Conservation (phyloP, 2,113 vertebrate genomes). For the Pygoscelis adeliae region DNA sequence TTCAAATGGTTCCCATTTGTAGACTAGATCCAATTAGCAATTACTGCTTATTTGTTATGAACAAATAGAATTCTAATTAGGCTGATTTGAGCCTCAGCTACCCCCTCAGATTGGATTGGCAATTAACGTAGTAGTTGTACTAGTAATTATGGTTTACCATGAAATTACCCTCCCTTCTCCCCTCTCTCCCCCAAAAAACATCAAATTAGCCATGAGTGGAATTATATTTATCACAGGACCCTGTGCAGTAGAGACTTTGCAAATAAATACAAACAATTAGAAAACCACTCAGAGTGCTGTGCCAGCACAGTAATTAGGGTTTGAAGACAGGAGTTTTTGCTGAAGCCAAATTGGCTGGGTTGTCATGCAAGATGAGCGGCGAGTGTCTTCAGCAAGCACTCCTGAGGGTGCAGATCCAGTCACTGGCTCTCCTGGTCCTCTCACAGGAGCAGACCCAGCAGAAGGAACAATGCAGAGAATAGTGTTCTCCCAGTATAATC, state of each 20-base stretch:
- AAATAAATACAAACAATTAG: constrained; percentile 73
- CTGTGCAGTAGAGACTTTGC: constrained; percentile 52
- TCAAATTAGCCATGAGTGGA: constrained; percentile 69
- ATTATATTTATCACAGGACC: constrained; percentile 77
- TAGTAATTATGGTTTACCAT: constrained; percentile 82
- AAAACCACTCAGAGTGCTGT: constrained; percentile 58
- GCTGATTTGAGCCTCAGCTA: constrained; percentile 66
- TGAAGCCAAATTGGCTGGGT: constrained; percentile 27
- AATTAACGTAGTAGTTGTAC: constrained; percentile 74
- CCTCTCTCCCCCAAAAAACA: not conserved
- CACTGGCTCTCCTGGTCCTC: not conserved
- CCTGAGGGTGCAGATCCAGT: not conserved
- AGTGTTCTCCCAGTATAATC: rapidly evolving
- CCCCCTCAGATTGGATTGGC: constrained; percentile 70
- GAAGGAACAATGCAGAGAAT: not conserved
- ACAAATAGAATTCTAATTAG: constrained; percentile 72
- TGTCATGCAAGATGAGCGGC: not conserved
- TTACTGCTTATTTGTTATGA: constrained; percentile 66
- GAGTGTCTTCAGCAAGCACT: not conserved
- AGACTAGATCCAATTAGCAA: constrained; percentile 55
- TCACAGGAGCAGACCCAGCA: not conserved
- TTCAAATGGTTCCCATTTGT: constrained; percentile 39
- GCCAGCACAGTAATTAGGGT: constrained; percentile 71
- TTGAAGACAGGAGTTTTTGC: constrained; percentile 55
- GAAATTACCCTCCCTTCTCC: constrained; percentile 67